Conservation (phyloP, 1,140 invertebrate species). For the Anthonomus grandis region DNA sequence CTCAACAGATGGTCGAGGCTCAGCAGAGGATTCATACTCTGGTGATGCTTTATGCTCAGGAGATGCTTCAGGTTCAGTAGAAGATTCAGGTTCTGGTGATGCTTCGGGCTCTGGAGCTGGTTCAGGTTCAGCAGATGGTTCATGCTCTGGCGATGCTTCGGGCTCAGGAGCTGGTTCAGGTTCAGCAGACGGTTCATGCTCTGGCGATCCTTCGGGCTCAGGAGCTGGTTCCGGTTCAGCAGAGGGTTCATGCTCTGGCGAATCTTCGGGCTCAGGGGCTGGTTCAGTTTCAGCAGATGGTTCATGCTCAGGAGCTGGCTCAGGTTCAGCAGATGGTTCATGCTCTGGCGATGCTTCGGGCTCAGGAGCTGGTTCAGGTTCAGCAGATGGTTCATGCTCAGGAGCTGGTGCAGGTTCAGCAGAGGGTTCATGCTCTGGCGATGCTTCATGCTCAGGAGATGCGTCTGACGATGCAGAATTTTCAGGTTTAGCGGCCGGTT, state of each 20-base stretch:
- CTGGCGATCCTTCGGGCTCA: conserved; percentile 42
- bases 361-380: conserved; percentile 44
- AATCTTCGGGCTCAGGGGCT: conserved; percentile 35
- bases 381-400: conserved; percentile 34
- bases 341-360: conserved; percentile 44
- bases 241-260: conserved; percentile 43
- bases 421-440: conserved; percentile 41
- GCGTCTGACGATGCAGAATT: conserved; percentile 41
- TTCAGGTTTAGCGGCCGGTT: conserved; percentile 39
- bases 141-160: conserved; percentile 36
- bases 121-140: conserved; percentile 41
- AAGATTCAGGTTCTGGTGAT: conserved; percentile 37
- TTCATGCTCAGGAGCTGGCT: conserved; percentile 40
- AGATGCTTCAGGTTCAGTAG: conserved; percentile 33
- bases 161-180: conserved; percentile 43
- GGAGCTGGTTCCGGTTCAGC: conserved; percentile 41
- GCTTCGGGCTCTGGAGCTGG: conserved; percentile 35
- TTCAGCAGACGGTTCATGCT: conserved; percentile 45
- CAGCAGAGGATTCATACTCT: conserved; percentile 31
- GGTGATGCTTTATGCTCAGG: conserved; percentile 40
- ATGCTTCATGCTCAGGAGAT: conserved; percentile 27
- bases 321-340: conserved; percentile 42
- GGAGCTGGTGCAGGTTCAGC: conserved; percentile 37
- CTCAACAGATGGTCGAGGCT: conserved; percentile 42
- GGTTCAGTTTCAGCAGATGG: conserved; percentile 37